Conservation (phyloP, 2,797 vertebrate genomes). For the Scleropages formosus region DNA sequence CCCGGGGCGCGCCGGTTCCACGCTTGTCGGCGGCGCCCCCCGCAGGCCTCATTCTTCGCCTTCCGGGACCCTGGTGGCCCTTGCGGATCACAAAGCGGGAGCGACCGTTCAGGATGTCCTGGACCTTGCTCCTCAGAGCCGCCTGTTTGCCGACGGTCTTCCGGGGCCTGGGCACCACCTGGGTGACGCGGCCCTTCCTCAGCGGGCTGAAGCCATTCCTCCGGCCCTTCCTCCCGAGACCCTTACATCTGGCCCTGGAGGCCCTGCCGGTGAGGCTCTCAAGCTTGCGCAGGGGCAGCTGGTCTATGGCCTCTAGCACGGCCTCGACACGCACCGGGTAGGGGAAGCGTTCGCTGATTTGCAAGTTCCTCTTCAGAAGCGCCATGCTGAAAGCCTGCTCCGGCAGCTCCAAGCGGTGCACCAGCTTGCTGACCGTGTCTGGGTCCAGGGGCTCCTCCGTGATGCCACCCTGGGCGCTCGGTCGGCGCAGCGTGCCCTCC, state of each 20-base stretch:
- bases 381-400: constrained; percentile 70
- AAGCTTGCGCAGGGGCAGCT: constrained; percentile 70
- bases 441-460: constrained; percentile 65
- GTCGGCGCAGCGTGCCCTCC: constrained; percentile 71
- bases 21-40: constrained; percentile 8
- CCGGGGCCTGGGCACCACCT: constrained; percentile 38
- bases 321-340: constrained; percentile 72
- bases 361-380: constrained; percentile 72
- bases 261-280: constrained; percentile 71
- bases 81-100: constrained; percentile 72
- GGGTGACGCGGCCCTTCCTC: constrained; percentile 50
- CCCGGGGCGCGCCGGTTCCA: neutral
- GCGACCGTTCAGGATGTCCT: constrained; percentile 68
- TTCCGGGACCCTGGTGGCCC: constrained; percentile 21
- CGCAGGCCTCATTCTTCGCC: too few species aligned
- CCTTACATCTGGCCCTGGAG: constrained; percentile 60
- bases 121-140: constrained; percentile 64
- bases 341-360: constrained; percentile 67
- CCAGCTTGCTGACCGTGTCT: constrained; percentile 66
- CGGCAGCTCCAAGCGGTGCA: constrained; percentile 68
- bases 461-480: constrained; percentile 60
- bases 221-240: constrained; percentile 59
- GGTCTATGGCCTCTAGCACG: constrained; percentile 71
- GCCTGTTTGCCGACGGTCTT: constrained; percentile 60
- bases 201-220: constrained; percentile 47